phyloP scores from a whole-genome alignment of 2,113 vertebrate species.

The Podilymbus podiceps region DNA sequence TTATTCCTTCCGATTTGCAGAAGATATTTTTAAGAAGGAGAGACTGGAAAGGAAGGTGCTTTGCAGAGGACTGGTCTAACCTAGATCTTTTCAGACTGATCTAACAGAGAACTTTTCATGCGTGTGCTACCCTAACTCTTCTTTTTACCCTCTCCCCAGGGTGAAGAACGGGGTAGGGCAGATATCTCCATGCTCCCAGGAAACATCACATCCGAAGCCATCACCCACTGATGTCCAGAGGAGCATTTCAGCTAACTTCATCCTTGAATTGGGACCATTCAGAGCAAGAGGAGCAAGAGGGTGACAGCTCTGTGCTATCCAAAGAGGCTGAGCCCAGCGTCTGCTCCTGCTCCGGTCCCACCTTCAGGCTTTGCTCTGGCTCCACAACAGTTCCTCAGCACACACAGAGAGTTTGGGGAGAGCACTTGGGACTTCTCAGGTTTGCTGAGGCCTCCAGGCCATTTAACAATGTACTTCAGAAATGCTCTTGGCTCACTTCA shows the following conservation, averaged over 20 bases:
- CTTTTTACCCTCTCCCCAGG: not conserved
- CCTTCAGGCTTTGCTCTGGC: not conserved
- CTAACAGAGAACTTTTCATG: accelerated
- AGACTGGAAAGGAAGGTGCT: not conserved
- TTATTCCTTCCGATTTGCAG: not conserved
- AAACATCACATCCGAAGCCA: not conserved
- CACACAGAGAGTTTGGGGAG: not conserved
- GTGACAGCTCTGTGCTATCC: not conserved
- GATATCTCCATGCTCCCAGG: not conserved
- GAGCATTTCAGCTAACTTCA: not conserved
- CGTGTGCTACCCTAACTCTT: accelerated
- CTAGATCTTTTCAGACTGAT: not conserved
- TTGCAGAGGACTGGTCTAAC: not conserved
- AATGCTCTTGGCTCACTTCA: not conserved
- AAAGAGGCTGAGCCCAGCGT: not conserved
- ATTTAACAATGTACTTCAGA: not conserved
- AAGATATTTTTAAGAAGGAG: not conserved
- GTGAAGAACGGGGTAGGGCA: accelerated
- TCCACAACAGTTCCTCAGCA: not conserved
- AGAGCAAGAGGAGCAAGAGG: not conserved
- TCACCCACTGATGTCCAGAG: not conserved
- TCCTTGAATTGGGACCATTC: not conserved
- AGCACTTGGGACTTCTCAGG: not conserved
- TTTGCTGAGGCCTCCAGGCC: not conserved
- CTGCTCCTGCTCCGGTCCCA: not conserved